Conservation (phyloP, 2,888 invertebrate species). For the Zelleria hepariella region DNA sequence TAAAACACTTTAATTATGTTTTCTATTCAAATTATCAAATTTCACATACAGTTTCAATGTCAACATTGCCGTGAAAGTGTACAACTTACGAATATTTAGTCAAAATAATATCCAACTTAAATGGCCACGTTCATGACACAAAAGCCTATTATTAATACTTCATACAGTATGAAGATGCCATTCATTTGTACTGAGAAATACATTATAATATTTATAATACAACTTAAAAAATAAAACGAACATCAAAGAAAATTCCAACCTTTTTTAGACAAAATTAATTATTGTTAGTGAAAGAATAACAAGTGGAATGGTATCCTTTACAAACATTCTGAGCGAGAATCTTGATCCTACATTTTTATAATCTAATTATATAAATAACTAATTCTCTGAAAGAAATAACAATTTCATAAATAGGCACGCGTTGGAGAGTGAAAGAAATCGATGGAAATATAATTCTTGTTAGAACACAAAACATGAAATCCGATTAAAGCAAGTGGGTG, state of each 20-base stretch:
- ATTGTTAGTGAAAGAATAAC: slow-evolving; percentile 55
- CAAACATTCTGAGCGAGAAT: slow-evolving; percentile 31
- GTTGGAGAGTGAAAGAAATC: slow-evolving; percentile 28
- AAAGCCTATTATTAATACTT: slow-evolving; percentile 31
- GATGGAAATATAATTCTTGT: slow-evolving; percentile 14
- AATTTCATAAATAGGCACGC: slow-evolving; percentile 45
- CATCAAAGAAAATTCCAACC: slow-evolving; percentile 23
- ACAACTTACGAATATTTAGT: slow-evolving; percentile 34
- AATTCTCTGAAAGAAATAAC: slow-evolving; percentile 52
- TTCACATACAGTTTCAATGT: slow-evolving; percentile 45
- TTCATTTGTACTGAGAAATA: slow-evolving; percentile 64
- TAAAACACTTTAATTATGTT: slow-evolving; percentile 60
- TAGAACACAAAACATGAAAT: not conserved
- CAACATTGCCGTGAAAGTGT: slow-evolving; percentile 47
- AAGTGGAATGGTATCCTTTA: slow-evolving; percentile 45
- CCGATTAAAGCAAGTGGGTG: not conserved
- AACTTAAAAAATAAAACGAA: slow-evolving; percentile 28
- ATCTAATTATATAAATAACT: slow-evolving; percentile 35
- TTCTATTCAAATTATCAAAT: slow-evolving; percentile 53
- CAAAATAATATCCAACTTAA: slow-evolving; percentile 46
- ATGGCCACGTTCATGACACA: slow-evolving; percentile 58
- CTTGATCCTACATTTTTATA: slow-evolving; percentile 32
- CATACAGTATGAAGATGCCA: slow-evolving; percentile 37
- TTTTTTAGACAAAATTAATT: not conserved
- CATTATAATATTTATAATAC: slow-evolving; percentile 33